These are phyloP conservation scores for Tupiocoris notatus DNA, from an alignment of 2,888 invertebrate species.

Conservation along the genomic window DNA sequence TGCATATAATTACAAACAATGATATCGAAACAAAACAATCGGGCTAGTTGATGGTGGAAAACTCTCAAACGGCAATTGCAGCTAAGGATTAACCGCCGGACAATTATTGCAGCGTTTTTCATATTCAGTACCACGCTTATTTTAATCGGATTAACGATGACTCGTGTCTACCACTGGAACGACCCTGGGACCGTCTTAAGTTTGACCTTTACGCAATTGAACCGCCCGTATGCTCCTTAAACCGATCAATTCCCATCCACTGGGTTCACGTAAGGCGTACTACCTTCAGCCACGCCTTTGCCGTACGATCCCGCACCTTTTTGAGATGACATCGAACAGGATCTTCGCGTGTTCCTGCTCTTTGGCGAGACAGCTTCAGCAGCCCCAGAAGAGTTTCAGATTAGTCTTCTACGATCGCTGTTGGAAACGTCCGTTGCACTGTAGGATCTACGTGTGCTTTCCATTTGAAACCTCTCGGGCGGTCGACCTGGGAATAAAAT, in stretches of 20 bases:
- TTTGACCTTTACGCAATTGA: neutral
- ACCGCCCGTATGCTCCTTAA: too few relatives aligned
- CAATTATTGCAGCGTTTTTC: too few relatives aligned
- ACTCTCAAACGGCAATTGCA: too few relatives aligned
- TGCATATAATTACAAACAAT: too few relatives aligned
- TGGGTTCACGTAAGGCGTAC: neutral
- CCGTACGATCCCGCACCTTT: neutral
- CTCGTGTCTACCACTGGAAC: too few relatives aligned
- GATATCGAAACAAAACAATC: too few relatives aligned
- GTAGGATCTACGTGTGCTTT: neutral
- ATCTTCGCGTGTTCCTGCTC: neutral
- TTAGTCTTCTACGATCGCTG: neutral
- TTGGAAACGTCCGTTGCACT: neutral
- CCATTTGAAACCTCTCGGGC: neutral
- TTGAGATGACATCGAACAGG: neutral
- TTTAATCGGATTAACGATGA: too few relatives aligned
- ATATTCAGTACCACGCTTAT: too few relatives aligned
- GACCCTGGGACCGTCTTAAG: too few relatives aligned
- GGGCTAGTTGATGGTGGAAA: too few relatives aligned
- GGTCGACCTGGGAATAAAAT: slow-evolving; percentile 1
- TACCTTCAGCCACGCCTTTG: neutral
- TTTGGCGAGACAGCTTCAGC: neutral
- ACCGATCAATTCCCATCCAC: neutral
- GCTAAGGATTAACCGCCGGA: too few relatives aligned
- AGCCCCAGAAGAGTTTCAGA: neutral